Evolutionary conservation across 2,888 invertebrate genomes (phyloP).

Genomic region (Saturnia pavonia): DNA sequence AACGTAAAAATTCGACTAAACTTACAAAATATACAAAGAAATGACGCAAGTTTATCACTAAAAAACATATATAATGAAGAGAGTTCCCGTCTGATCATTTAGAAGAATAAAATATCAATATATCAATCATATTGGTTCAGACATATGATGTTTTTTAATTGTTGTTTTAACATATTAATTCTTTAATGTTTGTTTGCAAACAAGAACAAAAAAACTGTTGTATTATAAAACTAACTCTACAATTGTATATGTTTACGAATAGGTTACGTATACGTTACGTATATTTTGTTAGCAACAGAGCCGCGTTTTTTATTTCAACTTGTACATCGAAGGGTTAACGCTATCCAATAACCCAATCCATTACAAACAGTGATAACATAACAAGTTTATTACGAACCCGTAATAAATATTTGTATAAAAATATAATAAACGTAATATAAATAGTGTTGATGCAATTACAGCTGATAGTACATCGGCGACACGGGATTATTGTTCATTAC

Average conservation of each 20-base stretch:
- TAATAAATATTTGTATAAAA: constrained; percentile 15
- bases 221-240: not conserved
- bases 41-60: no score
- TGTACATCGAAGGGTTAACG: not conserved
- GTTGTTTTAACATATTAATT: no score
- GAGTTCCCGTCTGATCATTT: no score
- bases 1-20: no score
- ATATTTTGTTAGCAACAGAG: not conserved
- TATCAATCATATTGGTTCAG: no score
- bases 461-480: constrained; percentile 9
- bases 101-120: no score
- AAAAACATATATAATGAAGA: no score
- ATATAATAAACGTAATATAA: constrained; percentile 20
- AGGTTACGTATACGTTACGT: no score
- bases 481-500: constrained; percentile 24
- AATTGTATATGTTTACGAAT: not conserved
- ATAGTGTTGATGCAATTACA: constrained; percentile 18
- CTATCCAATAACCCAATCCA: not conserved
- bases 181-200: no score
- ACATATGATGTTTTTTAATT: no score
- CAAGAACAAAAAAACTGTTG: not conserved
- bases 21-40: no score
- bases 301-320: not conserved
- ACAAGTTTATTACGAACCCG: constrained; percentile 6
- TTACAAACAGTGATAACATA: constrained; percentile 12